Percentiles rank a stretch among this genome's conserved stretches.
These are phyloP conservation scores for Hirundo rustica DNA, from an alignment of 2,797 vertebrate species.

Conservation along the genomic window DNA sequence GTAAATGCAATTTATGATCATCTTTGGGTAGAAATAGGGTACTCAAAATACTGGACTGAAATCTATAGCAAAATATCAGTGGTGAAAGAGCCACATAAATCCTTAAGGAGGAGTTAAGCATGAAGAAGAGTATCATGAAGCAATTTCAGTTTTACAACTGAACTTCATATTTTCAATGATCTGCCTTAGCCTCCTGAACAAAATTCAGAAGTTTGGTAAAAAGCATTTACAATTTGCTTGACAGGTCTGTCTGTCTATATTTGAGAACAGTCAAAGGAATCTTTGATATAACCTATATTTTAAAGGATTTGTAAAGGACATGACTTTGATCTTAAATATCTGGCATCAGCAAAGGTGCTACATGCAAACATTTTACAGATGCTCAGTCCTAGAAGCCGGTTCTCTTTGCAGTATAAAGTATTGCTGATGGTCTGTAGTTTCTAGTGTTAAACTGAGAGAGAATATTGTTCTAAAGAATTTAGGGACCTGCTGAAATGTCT, in stretches of 20 bases:
- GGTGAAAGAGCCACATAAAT: not conserved
- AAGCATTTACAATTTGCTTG: not conserved
- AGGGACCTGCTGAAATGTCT: not conserved
- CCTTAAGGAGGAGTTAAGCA: not conserved
- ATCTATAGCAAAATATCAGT: not conserved
- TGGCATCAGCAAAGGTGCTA: not conserved
- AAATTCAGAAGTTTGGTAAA: not conserved
- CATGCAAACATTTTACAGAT: not conserved
- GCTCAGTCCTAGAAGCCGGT: not conserved
- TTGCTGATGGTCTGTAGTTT: not conserved
- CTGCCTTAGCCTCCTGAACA: not conserved
- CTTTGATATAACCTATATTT: not conserved
- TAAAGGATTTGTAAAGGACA: not conserved
- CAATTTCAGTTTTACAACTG: not conserved
- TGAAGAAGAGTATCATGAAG: not conserved
- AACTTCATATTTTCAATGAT: not conserved
- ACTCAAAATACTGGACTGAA: not conserved
- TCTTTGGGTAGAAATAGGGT: not conserved
- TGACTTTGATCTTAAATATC: not conserved
- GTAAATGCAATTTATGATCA: not conserved
- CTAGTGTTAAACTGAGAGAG: not conserved
- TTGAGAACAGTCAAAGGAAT: not conserved
- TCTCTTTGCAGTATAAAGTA: not conserved
- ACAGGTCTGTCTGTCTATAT: not conserved
- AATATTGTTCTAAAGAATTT: not conserved